Percentiles rank a stretch among this genome's conserved stretches.
Evolutionary conservation across 2,113 vertebrate genomes (phyloP).

Genomic region (Delphinapterus leucas): DNA sequence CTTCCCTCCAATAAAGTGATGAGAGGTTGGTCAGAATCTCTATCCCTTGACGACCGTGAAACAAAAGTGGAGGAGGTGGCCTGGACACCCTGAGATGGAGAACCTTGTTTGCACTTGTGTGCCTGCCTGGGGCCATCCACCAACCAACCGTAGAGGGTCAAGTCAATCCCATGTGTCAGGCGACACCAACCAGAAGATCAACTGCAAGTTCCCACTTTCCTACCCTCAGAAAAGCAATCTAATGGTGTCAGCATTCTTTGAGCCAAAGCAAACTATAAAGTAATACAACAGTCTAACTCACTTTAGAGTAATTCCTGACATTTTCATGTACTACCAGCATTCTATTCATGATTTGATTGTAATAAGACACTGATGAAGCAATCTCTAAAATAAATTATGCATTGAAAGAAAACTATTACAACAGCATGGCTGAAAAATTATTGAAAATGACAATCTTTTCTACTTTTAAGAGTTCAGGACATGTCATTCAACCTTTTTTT

Average conservation of each 20-base stretch:
- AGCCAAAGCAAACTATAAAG: not conserved
- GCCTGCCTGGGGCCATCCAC: not conserved
- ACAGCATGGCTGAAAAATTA: not conserved
- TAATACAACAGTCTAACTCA: not conserved
- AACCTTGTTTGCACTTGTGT: not conserved
- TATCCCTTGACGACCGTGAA: not conserved
- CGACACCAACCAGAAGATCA: not conserved
- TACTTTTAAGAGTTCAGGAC: conserved; percentile 5
- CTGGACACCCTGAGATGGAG: not conserved
- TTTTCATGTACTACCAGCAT: not conserved
- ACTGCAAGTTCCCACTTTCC: not conserved
- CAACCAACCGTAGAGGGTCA: not conserved
- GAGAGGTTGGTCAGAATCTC: not conserved
- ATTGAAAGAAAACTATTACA: conserved; percentile 16
- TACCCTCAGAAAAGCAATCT: not conserved
- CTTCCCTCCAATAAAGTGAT: not conserved
- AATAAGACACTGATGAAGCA: not conserved
- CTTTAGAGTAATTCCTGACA: not conserved
- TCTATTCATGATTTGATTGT: not conserved
- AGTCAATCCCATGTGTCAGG: not conserved
- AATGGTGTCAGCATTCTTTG: not conserved
- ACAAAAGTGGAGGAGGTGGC: not conserved
- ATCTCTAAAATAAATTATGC: not conserved
- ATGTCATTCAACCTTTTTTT: not conserved
- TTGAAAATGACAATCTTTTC: not conserved